phyloP scores from a whole-genome alignment of 2,113 vertebrate genomes.

The Thamnophis sirtalis region DNA sequence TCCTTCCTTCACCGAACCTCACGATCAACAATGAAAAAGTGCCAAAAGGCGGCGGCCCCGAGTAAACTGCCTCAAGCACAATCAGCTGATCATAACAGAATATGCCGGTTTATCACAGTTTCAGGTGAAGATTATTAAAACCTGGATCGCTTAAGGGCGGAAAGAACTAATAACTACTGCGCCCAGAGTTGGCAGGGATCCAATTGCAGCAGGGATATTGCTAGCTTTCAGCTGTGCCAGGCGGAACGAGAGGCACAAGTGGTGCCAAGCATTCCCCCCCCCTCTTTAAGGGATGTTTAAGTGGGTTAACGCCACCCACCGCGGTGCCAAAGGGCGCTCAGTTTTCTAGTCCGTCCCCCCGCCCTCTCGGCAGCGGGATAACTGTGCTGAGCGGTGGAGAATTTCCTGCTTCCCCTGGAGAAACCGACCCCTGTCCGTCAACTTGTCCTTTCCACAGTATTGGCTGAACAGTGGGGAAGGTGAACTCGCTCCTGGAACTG shows the following conservation, averaged over 20 bases:
- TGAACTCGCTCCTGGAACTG: neutral
- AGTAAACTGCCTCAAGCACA: neutral
- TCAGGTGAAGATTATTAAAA: neutral
- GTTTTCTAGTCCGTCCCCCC: fast-evolving
- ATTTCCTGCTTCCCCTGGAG: neutral
- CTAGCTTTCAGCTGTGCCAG: neutral
- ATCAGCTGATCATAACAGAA: neutral
- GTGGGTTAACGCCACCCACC: neutral
- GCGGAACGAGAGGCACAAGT: neutral
- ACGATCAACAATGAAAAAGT: neutral
- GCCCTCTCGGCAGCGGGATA: neutral
- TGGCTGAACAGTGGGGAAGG: neutral
- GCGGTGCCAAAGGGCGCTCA: neutral
- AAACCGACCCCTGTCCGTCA: neutral
- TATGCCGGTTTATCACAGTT: neutral
- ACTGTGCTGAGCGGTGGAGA: neutral
- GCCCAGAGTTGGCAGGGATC: neutral
- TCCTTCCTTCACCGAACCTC: neutral
- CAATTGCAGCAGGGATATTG: neutral
- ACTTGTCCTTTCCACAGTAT: neutral
- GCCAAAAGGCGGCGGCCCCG: neutral
- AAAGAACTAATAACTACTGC: neutral
- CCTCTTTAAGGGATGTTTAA: neutral
- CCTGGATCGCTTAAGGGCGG: neutral
- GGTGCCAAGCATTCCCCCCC: neutral